Conservation (phyloP, 1,140 invertebrate genomes). For the Littorina saxatilis region DNA sequence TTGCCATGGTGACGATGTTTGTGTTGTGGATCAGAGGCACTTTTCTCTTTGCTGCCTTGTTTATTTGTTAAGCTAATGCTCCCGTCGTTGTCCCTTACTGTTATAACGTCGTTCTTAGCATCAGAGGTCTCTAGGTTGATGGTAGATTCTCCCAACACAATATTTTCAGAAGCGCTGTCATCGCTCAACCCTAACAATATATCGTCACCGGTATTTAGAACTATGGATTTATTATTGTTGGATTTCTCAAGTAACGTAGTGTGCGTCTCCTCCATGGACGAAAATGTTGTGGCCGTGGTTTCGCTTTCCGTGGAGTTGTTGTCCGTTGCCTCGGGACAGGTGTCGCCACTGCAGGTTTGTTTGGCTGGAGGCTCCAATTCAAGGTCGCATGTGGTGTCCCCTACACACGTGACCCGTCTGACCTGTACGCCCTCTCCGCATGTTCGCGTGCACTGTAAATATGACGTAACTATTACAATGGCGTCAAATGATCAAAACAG, state of each 20-base stretch:
- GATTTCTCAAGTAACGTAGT: not conserved
- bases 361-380: conserved; percentile 53
- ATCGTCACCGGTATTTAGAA: not conserved
- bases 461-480: conserved; percentile 24
- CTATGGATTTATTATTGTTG: not conserved
- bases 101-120: not conserved
- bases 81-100: not conserved
- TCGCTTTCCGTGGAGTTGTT: not conserved
- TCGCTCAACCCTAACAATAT: no score
- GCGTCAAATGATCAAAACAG: not conserved
- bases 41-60: not conserved
- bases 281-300: not conserved
- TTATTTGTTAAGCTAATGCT: not conserved
- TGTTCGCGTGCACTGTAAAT: conserved; percentile 67
- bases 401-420: conserved; percentile 63
- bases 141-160: not conserved
- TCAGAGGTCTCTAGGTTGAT: not conserved
- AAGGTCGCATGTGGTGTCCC: conserved; percentile 51
- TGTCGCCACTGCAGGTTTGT: conserved; percentile 44
- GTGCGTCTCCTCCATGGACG: not conserved
- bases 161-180: not conserved
- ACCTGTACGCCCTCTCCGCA: conserved; percentile 68
- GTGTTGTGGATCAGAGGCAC: not conserved
- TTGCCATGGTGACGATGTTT: not conserved
- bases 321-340: conserved; percentile 37